These are phyloP conservation scores for Onychomys arenicola DNA, from an alignment of 2,797 vertebrate species.

Conservation along the genomic window DNA sequence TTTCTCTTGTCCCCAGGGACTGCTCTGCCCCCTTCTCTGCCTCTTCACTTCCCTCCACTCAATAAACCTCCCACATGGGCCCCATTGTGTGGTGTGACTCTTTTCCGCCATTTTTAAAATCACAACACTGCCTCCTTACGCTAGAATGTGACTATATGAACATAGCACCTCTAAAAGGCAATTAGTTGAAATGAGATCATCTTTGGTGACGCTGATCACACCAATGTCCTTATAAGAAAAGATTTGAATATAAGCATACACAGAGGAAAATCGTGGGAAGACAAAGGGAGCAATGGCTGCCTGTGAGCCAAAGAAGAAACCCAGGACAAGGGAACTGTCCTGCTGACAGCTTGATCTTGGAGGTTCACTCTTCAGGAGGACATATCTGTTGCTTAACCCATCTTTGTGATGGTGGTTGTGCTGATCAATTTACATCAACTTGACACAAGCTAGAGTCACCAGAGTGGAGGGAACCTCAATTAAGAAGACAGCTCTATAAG, in stretches of 20 bases:
- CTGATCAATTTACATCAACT: background rate
- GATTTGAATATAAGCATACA: background rate
- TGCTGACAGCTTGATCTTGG: background rate
- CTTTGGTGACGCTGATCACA: background rate
- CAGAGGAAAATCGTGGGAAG: background rate
- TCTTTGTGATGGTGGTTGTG: background rate
- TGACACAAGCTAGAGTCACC: background rate
- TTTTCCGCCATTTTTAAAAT: too few species aligned
- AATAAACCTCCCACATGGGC: too few species aligned
- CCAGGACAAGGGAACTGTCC: background rate
- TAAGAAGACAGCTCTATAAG: background rate
- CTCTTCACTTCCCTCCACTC: too few species aligned
- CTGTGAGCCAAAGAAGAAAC: background rate
- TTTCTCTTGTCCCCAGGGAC: too few species aligned
- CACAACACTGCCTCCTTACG: background rate
- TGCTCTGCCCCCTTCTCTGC: too few species aligned
- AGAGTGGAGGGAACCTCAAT: background rate
- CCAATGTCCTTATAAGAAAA: background rate
- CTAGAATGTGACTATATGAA: background rate
- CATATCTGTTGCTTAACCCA: background rate
- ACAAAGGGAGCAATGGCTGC: background rate
- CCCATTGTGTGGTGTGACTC: too few species aligned
- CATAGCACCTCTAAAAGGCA: background rate
- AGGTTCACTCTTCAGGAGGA: background rate
- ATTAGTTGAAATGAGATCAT: background rate